Base-by-base conservation (phyloP, 2,797 vertebrate species). In the Labeo calbasu region DNA sequence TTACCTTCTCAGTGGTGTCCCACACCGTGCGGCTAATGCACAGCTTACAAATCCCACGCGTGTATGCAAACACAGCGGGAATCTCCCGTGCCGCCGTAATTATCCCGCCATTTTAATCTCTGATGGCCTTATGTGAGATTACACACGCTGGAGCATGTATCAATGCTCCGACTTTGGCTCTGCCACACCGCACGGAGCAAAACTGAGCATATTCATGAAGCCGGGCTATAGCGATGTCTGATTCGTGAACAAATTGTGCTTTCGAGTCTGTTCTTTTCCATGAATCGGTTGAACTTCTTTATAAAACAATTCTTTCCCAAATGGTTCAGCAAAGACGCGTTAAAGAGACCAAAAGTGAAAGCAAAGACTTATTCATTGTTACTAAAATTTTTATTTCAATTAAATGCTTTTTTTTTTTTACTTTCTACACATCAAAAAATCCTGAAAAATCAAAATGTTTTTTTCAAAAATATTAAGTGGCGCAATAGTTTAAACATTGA, bases 1-100 rank as follows among this genome's bases (percentile, higher is more conserved):
- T 89, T 89, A 90, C 86, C 89, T 89, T 87, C 88, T 77, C 88
- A 63, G 88, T 87, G 70, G 88, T 85, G 84, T 87, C 87, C 84
- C 76, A 84, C 86, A 77, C 66, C 6, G 79, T 82, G 86, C 40
- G 70, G 86, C 87, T 89, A 89, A 90, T 82, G 87, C 77, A 86
- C 77, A 79, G 85, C 87, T 85, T 90, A 82, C 73, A 88, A 86
- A 87, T 88, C 88, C 88, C 75, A 76, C 8, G 83, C 71, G 86
- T 87, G 85, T 90, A 86, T 88, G 88, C 82, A 85, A 85, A 86
- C 88, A 84, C 86, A 88, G 87, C 83, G 43, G 86, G 89, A 71
- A 83, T 79, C 87, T 82, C 73, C 86, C 6, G 79, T 57, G 53
- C 84, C 46, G 59, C 40, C 73, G 9, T 89, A 90, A 90, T 89